phyloP scores from a whole-genome alignment of 2,888 invertebrate genomes.

The Steromphala cineraria region DNA sequence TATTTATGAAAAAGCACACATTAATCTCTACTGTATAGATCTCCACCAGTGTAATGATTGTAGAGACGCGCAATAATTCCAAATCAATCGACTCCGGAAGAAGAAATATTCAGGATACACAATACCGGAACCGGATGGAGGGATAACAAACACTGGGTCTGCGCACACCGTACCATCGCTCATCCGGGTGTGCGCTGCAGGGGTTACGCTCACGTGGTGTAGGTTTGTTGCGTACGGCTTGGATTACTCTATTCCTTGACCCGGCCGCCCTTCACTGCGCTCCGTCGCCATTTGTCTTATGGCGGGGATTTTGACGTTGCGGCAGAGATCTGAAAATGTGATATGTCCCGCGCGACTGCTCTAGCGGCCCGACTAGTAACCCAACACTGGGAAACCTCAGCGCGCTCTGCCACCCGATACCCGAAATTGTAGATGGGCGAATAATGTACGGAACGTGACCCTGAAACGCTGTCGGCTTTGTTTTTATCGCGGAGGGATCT shows the following conservation, averaged over 20 bases:
- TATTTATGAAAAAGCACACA: too few relatives aligned
- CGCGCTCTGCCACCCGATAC: neutral
- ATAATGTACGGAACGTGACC: conserved; percentile 9
- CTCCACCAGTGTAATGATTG: too few relatives aligned
- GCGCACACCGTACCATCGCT: neutral
- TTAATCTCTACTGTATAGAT: too few relatives aligned
- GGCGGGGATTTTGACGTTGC: conserved; percentile 4
- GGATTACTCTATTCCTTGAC: conserved; percentile 5
- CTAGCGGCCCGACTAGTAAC: neutral
- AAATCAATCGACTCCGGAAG: neutral
- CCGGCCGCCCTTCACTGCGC: conserved; percentile 1
- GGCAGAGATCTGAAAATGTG: neutral
- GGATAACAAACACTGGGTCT: neutral
- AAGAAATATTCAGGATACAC: neutral
- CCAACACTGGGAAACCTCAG: neutral
- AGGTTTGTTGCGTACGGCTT: neutral
- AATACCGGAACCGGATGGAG: neutral
- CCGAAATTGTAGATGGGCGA: conserved; percentile 8
- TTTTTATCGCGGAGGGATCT: conserved; percentile 20
- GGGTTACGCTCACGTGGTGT: conserved; percentile 3
- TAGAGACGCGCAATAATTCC: too few relatives aligned
- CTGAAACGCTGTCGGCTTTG: conserved; percentile 9
- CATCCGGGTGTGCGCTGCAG: conserved; percentile 4
- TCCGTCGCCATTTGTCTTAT: neutral
- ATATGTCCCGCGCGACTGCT: neutral